phyloP scores from a whole-genome alignment of 1,140 invertebrate genomes.

The Panulirus ornatus region DNA sequence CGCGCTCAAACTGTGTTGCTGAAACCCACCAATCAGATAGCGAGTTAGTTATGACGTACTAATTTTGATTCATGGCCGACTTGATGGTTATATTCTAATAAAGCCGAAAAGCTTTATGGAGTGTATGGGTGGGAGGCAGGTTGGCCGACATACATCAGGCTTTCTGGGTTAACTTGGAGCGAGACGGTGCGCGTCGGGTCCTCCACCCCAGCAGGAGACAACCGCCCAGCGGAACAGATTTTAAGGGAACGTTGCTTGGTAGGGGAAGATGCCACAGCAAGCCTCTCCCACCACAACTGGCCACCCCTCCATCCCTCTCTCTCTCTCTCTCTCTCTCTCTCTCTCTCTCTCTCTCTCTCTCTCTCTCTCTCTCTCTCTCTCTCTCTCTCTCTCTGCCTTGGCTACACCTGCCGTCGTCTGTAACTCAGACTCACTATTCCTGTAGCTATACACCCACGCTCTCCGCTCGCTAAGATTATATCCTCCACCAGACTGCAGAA shows the following conservation, averaged over 20 bases:
- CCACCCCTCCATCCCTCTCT: too few species aligned
- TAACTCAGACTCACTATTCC: too few species aligned
- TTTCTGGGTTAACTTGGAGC: neutral
- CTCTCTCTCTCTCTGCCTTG: too few species aligned
- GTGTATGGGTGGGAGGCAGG: neutral
- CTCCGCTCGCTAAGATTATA: too few species aligned
- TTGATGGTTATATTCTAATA: neutral
- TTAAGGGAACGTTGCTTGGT: neutral
- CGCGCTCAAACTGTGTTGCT: too few species aligned
- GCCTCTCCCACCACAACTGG: neutral
- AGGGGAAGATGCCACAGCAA: neutral
- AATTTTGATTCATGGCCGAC: neutral
- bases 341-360: neutral
- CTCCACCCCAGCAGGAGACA: neutral
- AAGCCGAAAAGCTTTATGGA: neutral
- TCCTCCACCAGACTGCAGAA: too few species aligned
- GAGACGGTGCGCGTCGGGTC: neutral
- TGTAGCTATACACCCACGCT: too few species aligned
- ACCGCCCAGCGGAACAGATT: neutral
- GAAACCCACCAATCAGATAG: neutral
- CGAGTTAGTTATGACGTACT: slow-evolving; percentile 14
- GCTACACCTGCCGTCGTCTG: too few species aligned
- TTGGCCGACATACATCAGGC: neutral
- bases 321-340: neutral
- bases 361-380: neutral